These are phyloP conservation scores for Verasper variegatus DNA, from an alignment of 2,113 vertebrate species.

Conservation along the genomic window DNA sequence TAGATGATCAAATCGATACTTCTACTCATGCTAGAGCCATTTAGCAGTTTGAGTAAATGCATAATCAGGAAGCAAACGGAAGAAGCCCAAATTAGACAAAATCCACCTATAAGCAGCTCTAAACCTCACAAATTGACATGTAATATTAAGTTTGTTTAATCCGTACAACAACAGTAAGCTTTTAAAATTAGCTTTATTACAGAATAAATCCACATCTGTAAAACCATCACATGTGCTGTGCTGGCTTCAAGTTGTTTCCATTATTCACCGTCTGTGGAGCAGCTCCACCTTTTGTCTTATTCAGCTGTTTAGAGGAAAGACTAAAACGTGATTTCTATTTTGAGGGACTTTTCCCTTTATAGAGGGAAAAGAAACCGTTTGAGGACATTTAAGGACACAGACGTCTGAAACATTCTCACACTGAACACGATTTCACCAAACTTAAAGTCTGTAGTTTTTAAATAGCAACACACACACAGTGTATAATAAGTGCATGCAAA, in stretches of 20 bases:
- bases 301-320: background rate
- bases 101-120: too few species aligned
- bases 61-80: too few species aligned
- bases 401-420: background rate
- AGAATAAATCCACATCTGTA: slow-evolving; percentile 16
- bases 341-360: slow-evolving; percentile 15
- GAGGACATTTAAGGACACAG: slow-evolving; percentile 8
- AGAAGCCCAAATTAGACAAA: too few species aligned
- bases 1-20: too few species aligned
- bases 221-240: background rate
- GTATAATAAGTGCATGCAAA: background rate
- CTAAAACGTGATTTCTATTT: slow-evolving; percentile 13
- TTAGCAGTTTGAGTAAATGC: too few species aligned
- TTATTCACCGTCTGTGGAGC: slow-evolving; percentile 1
- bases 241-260: background rate
- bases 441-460: background rate
- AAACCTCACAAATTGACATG: too few species aligned
- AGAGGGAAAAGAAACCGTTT: background rate
- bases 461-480: slow-evolving; percentile 16
- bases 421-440: background rate
- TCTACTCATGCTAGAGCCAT: too few species aligned
- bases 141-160: too few species aligned
- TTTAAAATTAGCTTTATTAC: background rate
- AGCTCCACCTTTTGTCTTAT: slow-evolving; percentile 16
- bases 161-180: too few species aligned